Percentiles rank a stretch among this genome's conserved stretches.
Conservation (phyloP, 2,888 invertebrate species). For the Hedychridium roseum region DNA sequence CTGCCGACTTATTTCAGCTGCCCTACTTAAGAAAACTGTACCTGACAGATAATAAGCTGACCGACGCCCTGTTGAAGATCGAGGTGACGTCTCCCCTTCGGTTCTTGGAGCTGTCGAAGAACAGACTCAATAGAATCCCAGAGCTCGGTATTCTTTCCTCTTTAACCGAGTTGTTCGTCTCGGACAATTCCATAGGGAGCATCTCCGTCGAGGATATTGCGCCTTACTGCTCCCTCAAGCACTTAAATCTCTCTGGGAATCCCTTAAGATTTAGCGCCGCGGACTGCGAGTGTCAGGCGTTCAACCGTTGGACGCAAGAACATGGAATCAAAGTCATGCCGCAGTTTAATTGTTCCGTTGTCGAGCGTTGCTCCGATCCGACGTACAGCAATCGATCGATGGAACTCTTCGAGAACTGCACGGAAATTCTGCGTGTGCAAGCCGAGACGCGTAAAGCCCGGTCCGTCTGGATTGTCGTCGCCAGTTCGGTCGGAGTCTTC, state of each 20-base stretch:
- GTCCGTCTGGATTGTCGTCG: constrained; percentile 52
- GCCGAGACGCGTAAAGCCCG: constrained; percentile 47
- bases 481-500: constrained; percentile 43
- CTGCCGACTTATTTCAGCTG: constrained; percentile 67
- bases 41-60: constrained; percentile 67
- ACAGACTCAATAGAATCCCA: constrained; percentile 69
- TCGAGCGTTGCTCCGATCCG: constrained; percentile 10
- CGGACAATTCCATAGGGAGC: constrained; percentile 67
- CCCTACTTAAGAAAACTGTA: constrained; percentile 72
- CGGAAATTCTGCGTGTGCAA: constrained; percentile 31
- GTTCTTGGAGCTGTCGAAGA: constrained; percentile 70
- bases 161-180: constrained; percentile 70
- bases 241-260: constrained; percentile 65
- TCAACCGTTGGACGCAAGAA: constrained; percentile 45
- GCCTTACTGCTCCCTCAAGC: constrained; percentile 70
- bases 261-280: constrained; percentile 35
- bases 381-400: constrained; percentile 41
- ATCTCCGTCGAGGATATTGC: constrained; percentile 68
- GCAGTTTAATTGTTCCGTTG: constrained; percentile 21
- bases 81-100: constrained; percentile 68
- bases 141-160: constrained; percentile 70
- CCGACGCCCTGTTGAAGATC: constrained; percentile 61
- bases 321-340: constrained; percentile 38
- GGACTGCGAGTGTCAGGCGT: constrained; percentile 47
- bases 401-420: constrained; percentile 39